Percentiles rank a stretch among this genome's conserved stretches.
Conservation (phyloP, 2,797 vertebrate genomes). For the Alosa sapidissima region DNA sequence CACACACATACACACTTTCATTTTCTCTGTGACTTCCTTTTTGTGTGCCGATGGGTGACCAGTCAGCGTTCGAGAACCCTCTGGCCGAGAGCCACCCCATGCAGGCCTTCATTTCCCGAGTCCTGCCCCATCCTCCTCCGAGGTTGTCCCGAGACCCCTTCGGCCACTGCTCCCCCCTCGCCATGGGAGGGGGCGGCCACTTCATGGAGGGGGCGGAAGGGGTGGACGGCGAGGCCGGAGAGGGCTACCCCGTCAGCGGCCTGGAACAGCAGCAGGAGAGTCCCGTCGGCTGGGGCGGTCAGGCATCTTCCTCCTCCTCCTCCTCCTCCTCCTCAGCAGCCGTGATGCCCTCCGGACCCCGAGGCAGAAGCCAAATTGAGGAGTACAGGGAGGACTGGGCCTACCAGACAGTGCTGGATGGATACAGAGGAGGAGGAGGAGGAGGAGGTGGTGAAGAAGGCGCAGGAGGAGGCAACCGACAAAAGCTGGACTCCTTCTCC, state of each 20-base stretch:
- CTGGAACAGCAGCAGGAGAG: conserved; percentile 50
- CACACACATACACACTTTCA: conserved; percentile 20
- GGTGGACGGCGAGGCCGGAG: not conserved
- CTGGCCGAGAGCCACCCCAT: conserved; percentile 53
- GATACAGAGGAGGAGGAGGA: conserved; percentile 55
- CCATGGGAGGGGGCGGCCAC: conserved; percentile 24
- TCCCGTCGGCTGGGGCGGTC: not conserved
- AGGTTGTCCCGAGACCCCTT: not conserved
- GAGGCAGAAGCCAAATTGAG: not conserved
- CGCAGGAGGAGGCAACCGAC: conserved; percentile 53
- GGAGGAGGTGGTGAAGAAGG: conserved; percentile 36
- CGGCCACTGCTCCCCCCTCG: not conserved
- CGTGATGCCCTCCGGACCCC: not conserved
- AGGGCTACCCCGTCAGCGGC: conserved; percentile 40
- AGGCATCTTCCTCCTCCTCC: not conserved
- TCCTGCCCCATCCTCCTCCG: conserved; percentile 35
- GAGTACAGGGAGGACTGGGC: not conserved
- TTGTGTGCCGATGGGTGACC: conserved; percentile 67
- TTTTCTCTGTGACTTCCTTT: conserved; percentile 16
- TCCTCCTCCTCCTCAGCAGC: not conserved
- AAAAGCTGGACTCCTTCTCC: conserved; percentile 79
- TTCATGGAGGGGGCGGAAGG: conserved; percentile 44
- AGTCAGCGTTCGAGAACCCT: conserved; percentile 52
- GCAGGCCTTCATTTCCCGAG: conserved; percentile 48
- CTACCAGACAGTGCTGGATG: conserved; percentile 38